Evolutionary conservation across 2,888 invertebrate genomes (phyloP).

Genomic region (Cataglyphis rosenhaueri): DNA sequence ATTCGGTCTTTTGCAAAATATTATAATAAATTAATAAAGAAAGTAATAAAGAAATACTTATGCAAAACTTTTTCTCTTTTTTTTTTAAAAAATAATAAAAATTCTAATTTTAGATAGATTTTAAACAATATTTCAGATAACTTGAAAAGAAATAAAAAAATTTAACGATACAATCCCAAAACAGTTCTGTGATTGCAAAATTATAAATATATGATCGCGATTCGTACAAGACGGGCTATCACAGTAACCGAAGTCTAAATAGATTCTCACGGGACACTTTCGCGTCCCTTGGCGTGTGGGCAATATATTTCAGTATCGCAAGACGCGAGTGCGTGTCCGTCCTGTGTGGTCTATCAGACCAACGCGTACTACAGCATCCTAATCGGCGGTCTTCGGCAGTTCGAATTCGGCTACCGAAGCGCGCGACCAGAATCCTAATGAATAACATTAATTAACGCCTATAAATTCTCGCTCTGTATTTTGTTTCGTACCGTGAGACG

Average conservation of each 20-base stretch:
- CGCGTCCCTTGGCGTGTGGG: conserved; percentile 39
- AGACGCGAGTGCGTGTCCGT: conserved; percentile 19
- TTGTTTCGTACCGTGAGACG: conserved; percentile 43
- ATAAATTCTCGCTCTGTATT: conserved; percentile 65
- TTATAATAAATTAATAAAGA: neutral
- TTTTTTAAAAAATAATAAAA: neutral
- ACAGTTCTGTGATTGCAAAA: neutral
- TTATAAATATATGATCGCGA: neutral
- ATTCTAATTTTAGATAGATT: neutral
- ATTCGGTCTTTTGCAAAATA: neutral
- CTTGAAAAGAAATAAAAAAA: conserved; percentile 1
- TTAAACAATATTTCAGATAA: neutral
- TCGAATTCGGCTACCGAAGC: conserved; percentile 64
- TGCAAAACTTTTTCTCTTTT: neutral
- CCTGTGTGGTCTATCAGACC: conserved; percentile 74
- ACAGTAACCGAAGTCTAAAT: neutral
- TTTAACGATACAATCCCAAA: neutral
- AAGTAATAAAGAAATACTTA: neutral
- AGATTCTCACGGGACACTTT: conserved; percentile 21
- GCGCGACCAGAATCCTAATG: conserved; percentile 69
- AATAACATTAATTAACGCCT: conserved; percentile 76
- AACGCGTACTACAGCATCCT: conserved; percentile 61
- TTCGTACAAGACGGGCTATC: neutral
- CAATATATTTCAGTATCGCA: conserved; percentile 43
- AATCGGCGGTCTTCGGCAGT: conserved; percentile 70